Base-by-base conservation (phyloP, 2,888 invertebrate genomes). In the Capitulum mitella region DNA sequence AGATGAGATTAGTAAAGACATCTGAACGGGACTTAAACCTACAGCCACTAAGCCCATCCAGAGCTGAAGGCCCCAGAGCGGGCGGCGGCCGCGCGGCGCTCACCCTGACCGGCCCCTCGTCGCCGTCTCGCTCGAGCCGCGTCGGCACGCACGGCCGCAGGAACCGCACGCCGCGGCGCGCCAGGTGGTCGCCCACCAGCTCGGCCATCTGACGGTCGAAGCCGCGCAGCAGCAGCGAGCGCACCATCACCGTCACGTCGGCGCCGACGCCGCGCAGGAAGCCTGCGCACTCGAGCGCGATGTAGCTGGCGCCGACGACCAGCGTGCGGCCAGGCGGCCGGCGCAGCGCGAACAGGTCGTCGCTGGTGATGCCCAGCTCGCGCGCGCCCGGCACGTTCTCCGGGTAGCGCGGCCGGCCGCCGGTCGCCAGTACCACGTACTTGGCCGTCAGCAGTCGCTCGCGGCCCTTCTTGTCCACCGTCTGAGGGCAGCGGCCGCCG, bases 81-180 rank as follows among this genome's bases (percentile, higher is more conserved):
- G 43, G 6, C 43, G 43, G 43, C 43, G 6, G 43, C 6, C 12
- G 51, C 3, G 51, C 51, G n/a, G 22, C 34, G 37, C 32, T 29
- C 79, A 82, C 82, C 78, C 43, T 82, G 79, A 84, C 83, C 22
- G 80, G 83, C 3, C 86, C 86, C 22, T 87, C 87, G 29, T 81
- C 80, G 22, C 85, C 86, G 2, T 80, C 86, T 82, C 93, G 93
- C 84, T 92, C 92, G 6, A 96, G 89, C 0, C 84, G 84, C 5
- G 83, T 83, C 1, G 88, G 88, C 3, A 88, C 85, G 82, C 84
- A 85, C 32, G 84, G 85, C 29, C 85, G 82, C 43, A 87, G 80
- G 80, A 89, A 88, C 80, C 86, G 86, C 10, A 89, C 84, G 3
- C 88, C 88, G 79, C 87, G 85, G 0, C 83, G 82, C 61, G 83